Conservation (phyloP, 2,113 vertebrate species). For the Pseudolaguvia tuberculata region DNA sequence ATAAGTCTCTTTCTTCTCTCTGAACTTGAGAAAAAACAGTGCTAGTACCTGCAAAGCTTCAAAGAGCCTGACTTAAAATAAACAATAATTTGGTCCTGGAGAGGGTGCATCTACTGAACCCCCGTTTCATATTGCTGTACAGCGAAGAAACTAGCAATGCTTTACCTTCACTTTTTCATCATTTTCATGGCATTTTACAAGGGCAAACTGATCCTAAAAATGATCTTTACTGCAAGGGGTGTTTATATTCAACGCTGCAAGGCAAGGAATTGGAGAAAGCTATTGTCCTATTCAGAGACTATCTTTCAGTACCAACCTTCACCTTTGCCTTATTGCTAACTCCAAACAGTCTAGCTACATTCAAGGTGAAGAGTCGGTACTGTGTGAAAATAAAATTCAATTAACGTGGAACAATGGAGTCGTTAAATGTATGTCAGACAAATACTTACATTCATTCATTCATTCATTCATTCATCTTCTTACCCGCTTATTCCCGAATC, state of each 20-base stretch:
- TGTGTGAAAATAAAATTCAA: no score
- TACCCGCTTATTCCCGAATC: no score
- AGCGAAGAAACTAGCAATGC: background rate
- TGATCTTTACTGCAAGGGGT: no score
- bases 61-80: conserved; percentile 51
- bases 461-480: no score
- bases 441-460: no score
- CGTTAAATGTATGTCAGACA: no score
- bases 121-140: background rate
- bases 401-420: no score
- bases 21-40: conserved; percentile 61
- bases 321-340: background rate
- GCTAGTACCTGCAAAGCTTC: conserved; percentile 56
- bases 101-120: background rate
- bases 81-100: conserved; percentile 45
- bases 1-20: conserved; percentile 47
- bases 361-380: background rate
- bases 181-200: background rate
- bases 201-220: background rate
- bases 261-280: background rate
- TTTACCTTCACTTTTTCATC: background rate
- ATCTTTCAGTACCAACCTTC: background rate
- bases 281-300: background rate
- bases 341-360: background rate
- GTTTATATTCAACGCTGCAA: conserved; percentile 12